These are phyloP conservation scores for Pyrocephalus nanus DNA, from an alignment of 2,797 vertebrate genomes.

Conservation along the genomic window DNA sequence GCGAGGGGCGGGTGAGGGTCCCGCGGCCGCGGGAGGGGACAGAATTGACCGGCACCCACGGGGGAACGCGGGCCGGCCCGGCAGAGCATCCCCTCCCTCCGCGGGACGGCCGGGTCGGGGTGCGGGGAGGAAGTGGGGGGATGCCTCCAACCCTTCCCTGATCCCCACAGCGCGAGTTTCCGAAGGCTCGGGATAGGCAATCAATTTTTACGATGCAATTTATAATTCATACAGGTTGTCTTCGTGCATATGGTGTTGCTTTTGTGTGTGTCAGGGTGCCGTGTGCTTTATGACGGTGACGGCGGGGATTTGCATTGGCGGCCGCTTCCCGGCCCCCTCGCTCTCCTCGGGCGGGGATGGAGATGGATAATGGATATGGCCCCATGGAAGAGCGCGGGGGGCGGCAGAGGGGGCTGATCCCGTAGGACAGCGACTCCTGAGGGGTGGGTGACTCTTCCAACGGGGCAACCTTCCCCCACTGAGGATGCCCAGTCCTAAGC, in stretches of 20 bases:
- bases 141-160: not conserved
- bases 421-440: accelerated
- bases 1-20: constrained; percentile 36
- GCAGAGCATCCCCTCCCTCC: not conserved
- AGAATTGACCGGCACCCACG: not conserved
- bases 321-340: constrained; percentile 38
- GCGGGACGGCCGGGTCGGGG: accelerated
- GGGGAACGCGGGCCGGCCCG: not conserved
- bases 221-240: constrained; percentile 74
- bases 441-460: not conserved
- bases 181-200: constrained; percentile 40
- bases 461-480: accelerated
- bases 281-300: constrained; percentile 65
- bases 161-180: not conserved
- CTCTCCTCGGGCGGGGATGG: constrained; percentile 37
- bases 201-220: constrained; percentile 70
- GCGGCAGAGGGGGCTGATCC: not conserved
- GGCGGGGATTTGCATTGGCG: constrained; percentile 47
- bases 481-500: not conserved
- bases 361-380: constrained; percentile 25
- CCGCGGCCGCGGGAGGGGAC: not conserved
- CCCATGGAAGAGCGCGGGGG: accelerated
- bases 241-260: constrained; percentile 73
- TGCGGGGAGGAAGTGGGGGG: accelerated
- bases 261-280: constrained; percentile 62